Conservation (phyloP, 2,888 invertebrate species). For the Scaptomyza reducta region DNA sequence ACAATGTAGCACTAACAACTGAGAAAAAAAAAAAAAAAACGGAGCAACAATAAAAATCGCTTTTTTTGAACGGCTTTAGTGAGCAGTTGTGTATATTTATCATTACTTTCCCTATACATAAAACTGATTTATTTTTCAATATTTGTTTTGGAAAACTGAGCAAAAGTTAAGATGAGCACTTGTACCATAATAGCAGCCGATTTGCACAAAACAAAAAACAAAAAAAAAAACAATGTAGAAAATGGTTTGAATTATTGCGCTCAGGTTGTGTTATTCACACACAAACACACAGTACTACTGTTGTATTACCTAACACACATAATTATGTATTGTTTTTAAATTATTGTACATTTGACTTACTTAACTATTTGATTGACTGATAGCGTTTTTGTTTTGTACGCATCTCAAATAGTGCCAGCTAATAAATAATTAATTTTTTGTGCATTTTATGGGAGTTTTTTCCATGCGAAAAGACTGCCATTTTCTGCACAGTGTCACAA, state of each 20-base stretch:
- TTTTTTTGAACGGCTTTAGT: constrained; percentile 62
- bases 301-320: constrained; percentile 71
- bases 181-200: constrained; percentile 76
- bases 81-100: constrained; percentile 52
- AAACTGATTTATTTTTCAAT: constrained; percentile 18
- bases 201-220: constrained; percentile 52
- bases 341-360: constrained; percentile 23
- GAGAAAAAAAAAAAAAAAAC: constrained; percentile 4
- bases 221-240: constrained; percentile 50
- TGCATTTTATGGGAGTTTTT: constrained; percentile 22
- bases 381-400: constrained; percentile 37
- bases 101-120: constrained; percentile 34
- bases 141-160: constrained; percentile 40
- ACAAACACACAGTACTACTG: constrained; percentile 5
- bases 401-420: constrained; percentile 29
- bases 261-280: constrained; percentile 72
- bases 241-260: constrained; percentile 72
- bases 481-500: background rate
- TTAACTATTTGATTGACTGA: constrained; percentile 46
- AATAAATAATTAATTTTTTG: background rate
- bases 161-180: constrained; percentile 77
- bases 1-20: constrained; percentile 66
- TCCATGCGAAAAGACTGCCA: background rate
- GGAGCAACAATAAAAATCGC: constrained; percentile 32
- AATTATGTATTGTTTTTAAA: constrained; percentile 3